These are phyloP conservation scores for Australoheros scitulus DNA, from an alignment of 2,113 vertebrate species.

Conservation along the genomic window DNA sequence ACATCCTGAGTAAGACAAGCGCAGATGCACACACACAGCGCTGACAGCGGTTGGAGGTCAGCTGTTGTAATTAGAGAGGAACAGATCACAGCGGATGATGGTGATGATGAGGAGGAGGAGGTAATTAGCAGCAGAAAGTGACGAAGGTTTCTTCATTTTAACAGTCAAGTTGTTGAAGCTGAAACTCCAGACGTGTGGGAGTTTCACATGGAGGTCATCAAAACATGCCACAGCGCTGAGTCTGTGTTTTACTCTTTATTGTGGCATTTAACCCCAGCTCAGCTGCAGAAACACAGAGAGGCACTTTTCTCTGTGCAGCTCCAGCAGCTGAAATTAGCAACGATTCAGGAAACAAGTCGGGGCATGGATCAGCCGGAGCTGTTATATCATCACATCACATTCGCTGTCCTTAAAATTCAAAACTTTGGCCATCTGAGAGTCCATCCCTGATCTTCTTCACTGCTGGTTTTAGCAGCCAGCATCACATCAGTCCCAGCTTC, in stretches of 20 bases:
- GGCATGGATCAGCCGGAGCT: too few relatives aligned
- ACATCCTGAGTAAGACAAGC: background rate
- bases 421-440: too few relatives aligned
- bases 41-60: background rate
- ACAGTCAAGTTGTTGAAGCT: background rate
- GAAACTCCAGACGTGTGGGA: background rate
- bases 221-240: background rate
- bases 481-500: too few relatives aligned
- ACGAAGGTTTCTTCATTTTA: background rate
- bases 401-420: too few relatives aligned
- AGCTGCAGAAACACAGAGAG: background rate
- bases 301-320: background rate
- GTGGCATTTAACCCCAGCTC: background rate
- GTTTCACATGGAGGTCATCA: background rate
- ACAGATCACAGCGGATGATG: background rate
- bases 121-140: background rate
- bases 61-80: background rate
- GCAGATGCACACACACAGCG: accelerated
- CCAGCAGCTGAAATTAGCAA: too few relatives aligned
- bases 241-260: background rate
- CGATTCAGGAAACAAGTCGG: too few relatives aligned
- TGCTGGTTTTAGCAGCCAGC: too few relatives aligned
- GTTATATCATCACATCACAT: too few relatives aligned
- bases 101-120: background rate
- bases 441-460: too few relatives aligned